A percentile compares a stretch with the other conserved stretches of the same genome.
These are phyloP conservation scores for Sussaba pulchella DNA, from an alignment of 2,888 invertebrate genomes.

Conservation along the genomic window DNA sequence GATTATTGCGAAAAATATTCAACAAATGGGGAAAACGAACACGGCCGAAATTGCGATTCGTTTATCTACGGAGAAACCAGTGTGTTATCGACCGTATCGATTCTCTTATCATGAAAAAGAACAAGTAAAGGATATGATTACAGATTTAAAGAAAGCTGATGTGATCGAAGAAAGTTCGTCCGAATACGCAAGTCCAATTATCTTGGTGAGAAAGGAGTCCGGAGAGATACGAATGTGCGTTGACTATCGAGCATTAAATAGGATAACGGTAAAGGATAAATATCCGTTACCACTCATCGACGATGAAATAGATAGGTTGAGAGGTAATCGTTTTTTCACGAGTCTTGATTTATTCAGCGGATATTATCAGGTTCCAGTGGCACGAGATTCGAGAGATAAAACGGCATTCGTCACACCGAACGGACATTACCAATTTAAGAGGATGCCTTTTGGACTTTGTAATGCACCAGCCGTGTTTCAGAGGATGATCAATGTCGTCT, in stretches of 20 bases:
- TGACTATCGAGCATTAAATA: slow-evolving; percentile 66
- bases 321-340: slow-evolving; percentile 70
- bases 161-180: slow-evolving; percentile 66
- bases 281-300: slow-evolving; percentile 79
- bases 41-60: slow-evolving; percentile 69
- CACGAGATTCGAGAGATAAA: no score
- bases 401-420: no score
- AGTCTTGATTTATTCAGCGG: no score
- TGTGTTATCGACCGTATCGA: slow-evolving; percentile 70
- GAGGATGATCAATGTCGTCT: no score
- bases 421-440: no score
- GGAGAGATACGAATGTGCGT: slow-evolving; percentile 70
- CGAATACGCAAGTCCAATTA: slow-evolving; percentile 64
- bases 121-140: slow-evolving; percentile 63
- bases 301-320: slow-evolving; percentile 75
- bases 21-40: slow-evolving; percentile 64
- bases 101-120: slow-evolving; percentile 69
- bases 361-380: no score
- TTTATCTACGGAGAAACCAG: slow-evolving; percentile 66
- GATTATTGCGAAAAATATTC: slow-evolving; percentile 16
- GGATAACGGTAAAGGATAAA: slow-evolving; percentile 74
- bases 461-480: no score
- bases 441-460: no score
- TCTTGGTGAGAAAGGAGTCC: slow-evolving; percentile 63
- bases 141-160: slow-evolving; percentile 47